Base-by-base conservation (phyloP, 2,888 invertebrate species). In the Zhuqinia jingwanae region DNA sequence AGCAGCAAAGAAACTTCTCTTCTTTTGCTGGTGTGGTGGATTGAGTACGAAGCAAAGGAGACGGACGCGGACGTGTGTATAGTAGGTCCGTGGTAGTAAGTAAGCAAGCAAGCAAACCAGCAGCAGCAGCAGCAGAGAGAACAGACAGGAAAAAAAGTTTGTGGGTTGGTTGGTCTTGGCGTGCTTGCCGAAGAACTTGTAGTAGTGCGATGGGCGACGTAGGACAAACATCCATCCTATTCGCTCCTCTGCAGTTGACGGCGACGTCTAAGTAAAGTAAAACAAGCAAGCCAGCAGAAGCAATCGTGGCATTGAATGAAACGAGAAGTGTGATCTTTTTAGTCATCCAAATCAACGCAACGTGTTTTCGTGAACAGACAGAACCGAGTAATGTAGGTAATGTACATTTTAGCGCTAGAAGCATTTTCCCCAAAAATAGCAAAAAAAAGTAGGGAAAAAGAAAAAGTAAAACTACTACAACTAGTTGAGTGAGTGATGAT, bases 141-240 rank as follows among this genome's bases (percentile, higher is more conserved):
- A 27, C 30, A 36, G 27, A 42, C 65, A 65, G 65, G 15, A 42
- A 42, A 65, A 30, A 42, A 42, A 65, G 36, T 65, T 65, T 65
- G 50, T 27, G 25, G 60, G 25, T 27, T 60, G 65, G 73, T 50
- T 25, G 73, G 68, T 68, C 22, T 68, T 73, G 73, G 73, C 47
- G 47, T 47, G 73, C 25, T 65, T 22, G 73, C 45, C 22, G 73
- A 47, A 73, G 50, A 25, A 36, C 36, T 65, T 5, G 36, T 42
- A 47, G 73, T 50, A 73, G 73, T 25, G 45, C 73, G 73, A 73
- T 50, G 73, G 45, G 73, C 73, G 73, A 73, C 73, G 73, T 47
- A 73, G 27, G 73, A 50, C 73, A 73, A 73, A 50, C 73, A 73
- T 73, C n/a, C 73, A 50, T 65, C 60, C 60, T 27, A 27, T 25